Base-by-base conservation (phyloP, 2,113 vertebrate species). In the Lynx canadensis region DNA sequence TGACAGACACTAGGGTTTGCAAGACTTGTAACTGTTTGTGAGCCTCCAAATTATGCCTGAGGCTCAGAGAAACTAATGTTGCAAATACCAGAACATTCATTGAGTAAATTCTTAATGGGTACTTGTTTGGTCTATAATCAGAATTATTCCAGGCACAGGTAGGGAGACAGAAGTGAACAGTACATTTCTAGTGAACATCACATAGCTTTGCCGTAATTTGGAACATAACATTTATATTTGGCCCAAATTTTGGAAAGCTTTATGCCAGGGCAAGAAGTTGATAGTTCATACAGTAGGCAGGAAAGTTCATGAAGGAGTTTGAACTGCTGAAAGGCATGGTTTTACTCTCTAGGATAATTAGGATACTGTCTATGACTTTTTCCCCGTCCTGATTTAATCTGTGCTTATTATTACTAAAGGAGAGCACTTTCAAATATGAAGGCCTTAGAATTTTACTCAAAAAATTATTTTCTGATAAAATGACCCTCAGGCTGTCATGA, bases 41-140 rank as follows among this genome's bases (percentile, higher is more conserved):
- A 94, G 93, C 50, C 57, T 74, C 33, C 82, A 71, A 71, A 63
- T 69, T 41, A 21, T 68, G 29, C 52, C n/a, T 33, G 31, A 29
- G 19, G 9, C 66, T 69, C 36, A 89, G 41, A 96, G 55, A 91
- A 93, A 68, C 15, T 13, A 81, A n/a, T 89, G 19, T 38, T 86
- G 25, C 3, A 93, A 2, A 79, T 50, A 66, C 60, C 13, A 97
- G 11, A 45, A 38, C 33, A 81, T 81, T 94, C 18, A 81, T 52
- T 96, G 29, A 45, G 27, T 82, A 74, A 89, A 95, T 96, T 81
- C 16, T 57, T 93, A 63, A 16, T 66, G 71, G 83, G 57, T 65
- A 25, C 57, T 36, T 88, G 4, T 90, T 92, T 55, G 36, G 12
- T 86, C 60, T 79, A 0, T 60, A 85, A 23, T 87, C 81, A 79